Base-by-base conservation (phyloP, 2,113 vertebrate genomes). In the Cranoglanis bouderius region DNA sequence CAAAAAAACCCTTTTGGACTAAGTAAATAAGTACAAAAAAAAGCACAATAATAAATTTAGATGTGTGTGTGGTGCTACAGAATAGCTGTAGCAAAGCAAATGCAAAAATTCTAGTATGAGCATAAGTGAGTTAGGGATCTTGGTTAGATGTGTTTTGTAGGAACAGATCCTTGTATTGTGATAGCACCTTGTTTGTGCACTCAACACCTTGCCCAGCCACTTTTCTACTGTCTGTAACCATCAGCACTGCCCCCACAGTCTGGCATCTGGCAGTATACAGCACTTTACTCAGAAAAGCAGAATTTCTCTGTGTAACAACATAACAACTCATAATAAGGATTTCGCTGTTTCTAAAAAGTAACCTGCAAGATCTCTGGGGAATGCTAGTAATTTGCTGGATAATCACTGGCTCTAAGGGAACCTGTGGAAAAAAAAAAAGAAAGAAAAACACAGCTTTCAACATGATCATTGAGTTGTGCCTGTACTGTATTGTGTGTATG, bases 381-480 rank as follows among this genome's bases (percentile, higher is more conserved):
- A 96, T 95, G 94, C 93, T 84, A 80, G 93, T 94, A 92, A 95
- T 95, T 95, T 94, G 93, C 91, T 94, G 90, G 38, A 92, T 94
- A 94, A 96, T 94, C 93, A 92, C 92, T 91, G 92, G 93, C 93
- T 94, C 94, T 93, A 90, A 93, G 92, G 93, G 94, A 94, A 93
- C 92, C 92, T 90, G 90, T 88, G 85, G 93, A 93, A 93, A 49
- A 61, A 32, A 32, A 63, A 7, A 72, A 86, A 87, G 77, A 32
- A 32, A 63, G 6, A 72, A 82, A 87, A 84, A 59, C 87, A 90
- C 89, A 90, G 90, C 86, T 83, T 82, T 83, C 46, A 19, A 74
- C 61, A 57, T 24, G 13, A 55, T 55, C 26, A 72, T 24, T 38
- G 32, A 82, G 35, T 55, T 67, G 18, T 49, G 40, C 7, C 21